Evolutionary conservation across 2,113 vertebrate species (phyloP).

Genomic region (Mus pahari): DNA sequence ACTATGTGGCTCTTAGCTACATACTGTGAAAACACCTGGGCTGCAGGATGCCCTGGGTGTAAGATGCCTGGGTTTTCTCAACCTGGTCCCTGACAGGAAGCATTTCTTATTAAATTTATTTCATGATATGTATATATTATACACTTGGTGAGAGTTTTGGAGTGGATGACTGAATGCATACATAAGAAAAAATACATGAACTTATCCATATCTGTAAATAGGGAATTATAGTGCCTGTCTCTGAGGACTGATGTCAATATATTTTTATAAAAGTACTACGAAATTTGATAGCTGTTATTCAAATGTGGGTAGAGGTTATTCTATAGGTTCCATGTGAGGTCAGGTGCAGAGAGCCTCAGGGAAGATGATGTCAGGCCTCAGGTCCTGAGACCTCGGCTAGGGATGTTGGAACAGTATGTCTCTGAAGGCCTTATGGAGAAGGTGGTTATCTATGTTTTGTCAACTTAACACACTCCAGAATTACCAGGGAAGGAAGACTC

Average conservation of each 20-base stretch:
- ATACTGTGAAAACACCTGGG: no score
- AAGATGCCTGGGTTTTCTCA: no score
- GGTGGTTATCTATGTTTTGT: not conserved
- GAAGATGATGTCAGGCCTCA: not conserved
- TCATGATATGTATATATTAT: not conserved
- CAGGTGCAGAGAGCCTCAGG: not conserved
- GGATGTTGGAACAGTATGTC: not conserved
- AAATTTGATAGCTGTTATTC: not conserved
- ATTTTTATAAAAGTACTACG: not conserved
- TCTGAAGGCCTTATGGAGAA: not conserved
- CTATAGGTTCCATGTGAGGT: not conserved
- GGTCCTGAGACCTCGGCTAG: not conserved
- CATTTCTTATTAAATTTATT: not conserved
- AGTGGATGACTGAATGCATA: not conserved
- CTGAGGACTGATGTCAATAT: not conserved
- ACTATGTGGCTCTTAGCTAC: no score
- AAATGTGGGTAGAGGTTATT: not conserved
- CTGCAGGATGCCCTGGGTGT: no score
- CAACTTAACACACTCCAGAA: not conserved
- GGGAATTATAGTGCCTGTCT: not conserved
- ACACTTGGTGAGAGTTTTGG: not conserved
- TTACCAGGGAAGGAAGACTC: no score
- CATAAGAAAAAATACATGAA: not conserved
- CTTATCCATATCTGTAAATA: not conserved
- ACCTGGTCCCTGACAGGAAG: no score